phyloP scores from a whole-genome alignment of 2,888 invertebrate species.

The Aphodius granarius region DNA sequence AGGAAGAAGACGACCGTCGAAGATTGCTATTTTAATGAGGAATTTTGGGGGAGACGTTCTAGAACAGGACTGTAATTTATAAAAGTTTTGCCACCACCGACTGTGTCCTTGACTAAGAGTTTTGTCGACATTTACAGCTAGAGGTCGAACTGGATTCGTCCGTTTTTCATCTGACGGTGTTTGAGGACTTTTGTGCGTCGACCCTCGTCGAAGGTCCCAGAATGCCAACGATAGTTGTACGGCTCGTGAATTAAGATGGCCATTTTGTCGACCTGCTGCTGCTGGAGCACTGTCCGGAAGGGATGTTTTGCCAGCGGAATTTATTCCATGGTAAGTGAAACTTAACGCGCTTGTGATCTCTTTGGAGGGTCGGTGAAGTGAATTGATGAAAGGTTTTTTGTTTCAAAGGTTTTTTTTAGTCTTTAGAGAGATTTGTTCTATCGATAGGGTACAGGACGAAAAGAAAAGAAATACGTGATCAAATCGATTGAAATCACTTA shows the following conservation, averaged over 20 bases:
- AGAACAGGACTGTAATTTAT: neutral
- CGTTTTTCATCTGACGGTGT: neutral
- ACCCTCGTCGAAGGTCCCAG: neutral
- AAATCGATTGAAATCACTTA: no score
- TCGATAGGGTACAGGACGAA: no score
- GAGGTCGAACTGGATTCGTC: neutral
- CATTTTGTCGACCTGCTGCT: slow-evolving; percentile 76
- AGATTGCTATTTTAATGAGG: neutral
- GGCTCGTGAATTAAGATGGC: slow-evolving; percentile 58
- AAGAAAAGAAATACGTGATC: no score
- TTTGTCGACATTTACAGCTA: neutral
- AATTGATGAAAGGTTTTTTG: neutral
- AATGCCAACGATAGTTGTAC: neutral
- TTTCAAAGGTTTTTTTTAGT: neutral
- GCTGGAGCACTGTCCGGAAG: slow-evolving; percentile 72
- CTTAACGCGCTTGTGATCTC: neutral
- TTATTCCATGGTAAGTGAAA: slow-evolving; percentile 67
- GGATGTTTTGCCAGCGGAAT: slow-evolving; percentile 74
- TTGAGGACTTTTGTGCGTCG: neutral
- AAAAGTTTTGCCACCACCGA: neutral
- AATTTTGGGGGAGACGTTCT: neutral
- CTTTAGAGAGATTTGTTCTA: neutral
- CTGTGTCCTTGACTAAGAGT: no score
- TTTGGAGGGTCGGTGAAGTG: neutral
- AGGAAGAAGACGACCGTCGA: neutral